Percentiles rank a stretch among this genome's conserved stretches.
phyloP scores from a whole-genome alignment of 92 coral and sea anemone genomes.

The Epizoanthus rinbou region DNA sequence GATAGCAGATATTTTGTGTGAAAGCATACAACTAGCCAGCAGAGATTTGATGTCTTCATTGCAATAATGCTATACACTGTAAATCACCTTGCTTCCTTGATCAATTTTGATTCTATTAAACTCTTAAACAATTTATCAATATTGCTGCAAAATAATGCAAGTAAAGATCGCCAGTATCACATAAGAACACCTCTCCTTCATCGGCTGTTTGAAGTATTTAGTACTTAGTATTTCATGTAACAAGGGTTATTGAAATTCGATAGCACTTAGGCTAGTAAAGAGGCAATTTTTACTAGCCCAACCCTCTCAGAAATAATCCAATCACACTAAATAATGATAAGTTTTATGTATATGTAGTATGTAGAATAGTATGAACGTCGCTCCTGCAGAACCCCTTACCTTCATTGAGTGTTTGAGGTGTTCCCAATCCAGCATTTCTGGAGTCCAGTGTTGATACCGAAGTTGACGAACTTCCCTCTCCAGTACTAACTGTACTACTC shows the following conservation, averaged over 20 bases:
- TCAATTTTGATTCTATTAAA: no score
- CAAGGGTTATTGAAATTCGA: no score
- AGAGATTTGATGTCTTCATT: background rate
- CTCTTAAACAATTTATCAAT: no score
- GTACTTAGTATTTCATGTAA: no score
- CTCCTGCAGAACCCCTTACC: background rate
- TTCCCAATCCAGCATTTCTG: slow-evolving; percentile 20
- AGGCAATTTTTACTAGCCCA: no score
- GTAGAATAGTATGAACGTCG: no score
- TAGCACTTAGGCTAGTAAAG: no score
- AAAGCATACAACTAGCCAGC: background rate
- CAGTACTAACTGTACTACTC: background rate
- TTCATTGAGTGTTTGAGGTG: slow-evolving; percentile 22
- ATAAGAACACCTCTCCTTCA: slow-evolving; percentile 8
- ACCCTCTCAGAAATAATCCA: no score
- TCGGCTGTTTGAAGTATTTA: slow-evolving; percentile 19
- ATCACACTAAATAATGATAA: no score
- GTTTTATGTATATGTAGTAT: no score
- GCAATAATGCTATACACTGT: no score
- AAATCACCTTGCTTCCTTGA: no score
- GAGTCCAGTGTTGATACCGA: slow-evolving; percentile 4
- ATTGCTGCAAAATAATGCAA: background rate
- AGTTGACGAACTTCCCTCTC: slow-evolving; percentile 15
- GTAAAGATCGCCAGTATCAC: background rate
- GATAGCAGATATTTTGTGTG: background rate